phyloP scores from a whole-genome alignment of 2,888 invertebrate genomes.

The Limnephilus auricula region DNA sequence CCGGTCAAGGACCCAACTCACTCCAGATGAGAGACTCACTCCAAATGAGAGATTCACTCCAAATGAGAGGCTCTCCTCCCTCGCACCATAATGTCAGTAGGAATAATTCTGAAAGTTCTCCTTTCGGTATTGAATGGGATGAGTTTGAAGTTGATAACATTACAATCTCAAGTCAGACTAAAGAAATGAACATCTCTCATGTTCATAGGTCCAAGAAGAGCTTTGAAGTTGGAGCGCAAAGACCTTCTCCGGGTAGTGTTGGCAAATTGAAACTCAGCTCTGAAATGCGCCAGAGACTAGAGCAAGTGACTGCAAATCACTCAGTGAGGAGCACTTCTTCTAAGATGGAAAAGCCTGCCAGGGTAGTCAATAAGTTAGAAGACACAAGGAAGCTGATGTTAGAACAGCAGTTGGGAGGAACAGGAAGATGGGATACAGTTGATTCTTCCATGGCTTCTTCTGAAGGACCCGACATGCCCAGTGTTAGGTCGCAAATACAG shows the following conservation, averaged over 20 bases:
- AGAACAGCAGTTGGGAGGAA: constrained; percentile 89
- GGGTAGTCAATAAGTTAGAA: constrained; percentile 88
- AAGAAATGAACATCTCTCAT: constrained; percentile 68
- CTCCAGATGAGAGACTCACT: constrained; percentile 67
- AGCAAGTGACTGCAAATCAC: constrained; percentile 92
- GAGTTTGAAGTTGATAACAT: constrained; percentile 87
- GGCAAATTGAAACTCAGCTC: constrained; percentile 93
- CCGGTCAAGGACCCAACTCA: constrained; percentile 68
- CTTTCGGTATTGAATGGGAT: constrained; percentile 87
- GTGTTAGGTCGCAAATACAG: constrained; percentile 77
- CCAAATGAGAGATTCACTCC: constrained; percentile 67
- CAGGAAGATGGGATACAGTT: constrained; percentile 81
- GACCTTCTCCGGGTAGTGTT: constrained; percentile 91
- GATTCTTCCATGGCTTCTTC: constrained; percentile 68
- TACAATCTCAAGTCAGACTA: constrained; percentile 70
- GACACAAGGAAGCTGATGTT: constrained; percentile 91
- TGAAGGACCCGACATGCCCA: constrained; percentile 69
- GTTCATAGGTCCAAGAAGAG: constrained; percentile 76
- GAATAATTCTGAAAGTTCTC: constrained; percentile 72
- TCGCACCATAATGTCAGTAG: constrained; percentile 68
- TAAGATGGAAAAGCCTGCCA: constrained; percentile 82
- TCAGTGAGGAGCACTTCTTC: constrained; percentile 86
- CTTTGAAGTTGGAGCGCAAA: constrained; percentile 88
- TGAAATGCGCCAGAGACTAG: constrained; percentile 93
- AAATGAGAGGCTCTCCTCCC: constrained; percentile 68